phyloP scores from a whole-genome alignment of 1,140 invertebrate species.

The Odontomachus brunneus region DNA sequence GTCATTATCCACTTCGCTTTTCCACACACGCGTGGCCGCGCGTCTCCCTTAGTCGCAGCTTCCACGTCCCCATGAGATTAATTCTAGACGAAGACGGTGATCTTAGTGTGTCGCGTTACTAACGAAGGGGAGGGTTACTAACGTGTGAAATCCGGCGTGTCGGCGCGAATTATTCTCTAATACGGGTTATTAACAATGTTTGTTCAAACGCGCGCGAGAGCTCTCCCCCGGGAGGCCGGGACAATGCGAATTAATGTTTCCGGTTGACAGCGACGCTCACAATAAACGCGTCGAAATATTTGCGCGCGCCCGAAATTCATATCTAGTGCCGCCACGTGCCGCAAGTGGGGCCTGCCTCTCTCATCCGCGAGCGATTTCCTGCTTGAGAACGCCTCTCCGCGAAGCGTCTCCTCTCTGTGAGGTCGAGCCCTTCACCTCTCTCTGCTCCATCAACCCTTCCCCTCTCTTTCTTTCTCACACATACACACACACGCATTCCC shows the following conservation, averaged over 20 bases:
- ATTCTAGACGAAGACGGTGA: not conserved
- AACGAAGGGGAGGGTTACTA: constrained; percentile 8
- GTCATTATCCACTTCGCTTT: no score
- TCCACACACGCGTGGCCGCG: no score
- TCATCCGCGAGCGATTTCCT: constrained; percentile 44
- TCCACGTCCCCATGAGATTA: not conserved
- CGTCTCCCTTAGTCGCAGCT: no score
- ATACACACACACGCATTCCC: no score
- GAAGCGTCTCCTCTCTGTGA: constrained; percentile 38
- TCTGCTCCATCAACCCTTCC: not conserved
- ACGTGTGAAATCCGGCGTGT: constrained; percentile 5
- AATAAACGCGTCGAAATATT: constrained; percentile 46
- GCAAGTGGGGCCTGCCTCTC: not conserved
- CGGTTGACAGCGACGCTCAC: constrained; percentile 45
- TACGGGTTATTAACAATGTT: constrained; percentile 42
- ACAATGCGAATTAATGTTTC: constrained; percentile 51
- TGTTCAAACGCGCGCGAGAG: constrained; percentile 31
- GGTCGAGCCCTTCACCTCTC: constrained; percentile 8
- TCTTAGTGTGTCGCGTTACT: constrained; percentile 8
- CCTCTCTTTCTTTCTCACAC: no score
- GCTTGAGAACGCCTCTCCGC: constrained; percentile 33
- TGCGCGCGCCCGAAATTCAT: constrained; percentile 28
- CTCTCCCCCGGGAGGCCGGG: no score
- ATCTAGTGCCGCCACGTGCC: constrained; percentile 11
- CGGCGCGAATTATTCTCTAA: constrained; percentile 28